Base-by-base conservation (phyloP, 2,888 invertebrate species). In the Ametastegia equiseti region DNA sequence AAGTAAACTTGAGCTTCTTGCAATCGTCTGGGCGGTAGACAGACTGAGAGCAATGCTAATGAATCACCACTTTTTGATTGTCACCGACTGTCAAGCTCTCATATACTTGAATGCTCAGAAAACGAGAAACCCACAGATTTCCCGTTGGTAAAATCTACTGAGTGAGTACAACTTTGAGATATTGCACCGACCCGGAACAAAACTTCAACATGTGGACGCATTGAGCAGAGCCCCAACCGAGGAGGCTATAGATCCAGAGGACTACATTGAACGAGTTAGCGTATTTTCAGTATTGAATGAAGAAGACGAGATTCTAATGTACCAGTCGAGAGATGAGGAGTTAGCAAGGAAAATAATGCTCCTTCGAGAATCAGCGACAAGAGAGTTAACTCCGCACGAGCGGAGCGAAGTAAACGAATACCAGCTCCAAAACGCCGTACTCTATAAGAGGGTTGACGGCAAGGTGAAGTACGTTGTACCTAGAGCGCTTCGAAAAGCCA, bases 1-100 rank as follows among this genome's bases (percentile, higher is more conserved):
- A 0, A 85, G 83, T 42, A 87, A 89, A 30, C 47, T 86, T 4
- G 89, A 91, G 71, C 73, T 84, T 6, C 47, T 89, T 11, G 87
- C 88, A 0, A 81, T 89, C 4, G 83, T 87, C 23, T 84, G 83
- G 73, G 67, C 81, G 2, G 69, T 82, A 2, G 45, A 67, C 7
- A 63, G 57, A 1, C 57, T 86, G 5, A 50, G 85, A 19, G 11
- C 80, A 9, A 82, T 85, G 60, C 60, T 85, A 9, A 80, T 85
- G 6, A 82, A 81, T 0, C 67, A 85, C 11, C 79, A 77, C 5
- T 87, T 87, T 63, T 81, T 54, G 0, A 82, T 87, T 3, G 79
- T 86, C 0, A 86, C 85, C 0, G 87, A 87, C 75, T 88, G 84
- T 57, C 85, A 86, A 39, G 86, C 86, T 9, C 42, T 87, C 2